Evolutionary conservation across 2,888 invertebrate genomes (phyloP).

Genomic region (Harpalus rufipes): DNA sequence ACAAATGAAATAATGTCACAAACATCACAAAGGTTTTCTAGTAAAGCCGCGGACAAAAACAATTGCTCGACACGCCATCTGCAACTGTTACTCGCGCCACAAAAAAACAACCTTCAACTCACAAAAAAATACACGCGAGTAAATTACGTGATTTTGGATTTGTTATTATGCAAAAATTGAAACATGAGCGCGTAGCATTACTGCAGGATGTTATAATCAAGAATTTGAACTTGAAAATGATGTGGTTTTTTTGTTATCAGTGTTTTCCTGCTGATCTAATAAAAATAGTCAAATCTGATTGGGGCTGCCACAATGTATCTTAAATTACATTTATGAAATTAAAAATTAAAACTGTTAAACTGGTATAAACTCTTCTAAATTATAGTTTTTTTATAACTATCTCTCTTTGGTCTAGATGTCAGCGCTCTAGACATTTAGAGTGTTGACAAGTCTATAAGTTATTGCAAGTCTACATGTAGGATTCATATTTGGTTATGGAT

Average conservation of each 20-base stretch:
- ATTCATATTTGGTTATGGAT: too few relatives aligned
- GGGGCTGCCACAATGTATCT: too few relatives aligned
- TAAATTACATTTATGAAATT: too few relatives aligned
- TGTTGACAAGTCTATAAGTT: too few relatives aligned
- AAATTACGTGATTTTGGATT: slow-evolving; percentile 16
- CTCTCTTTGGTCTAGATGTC: too few relatives aligned
- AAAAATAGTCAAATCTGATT: neutral
- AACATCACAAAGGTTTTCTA: neutral
- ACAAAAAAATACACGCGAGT: slow-evolving; percentile 2
- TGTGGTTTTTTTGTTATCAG: slow-evolving; percentile 14
- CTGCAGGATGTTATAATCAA: slow-evolving; percentile 8
- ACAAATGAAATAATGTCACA: slow-evolving; percentile 4
- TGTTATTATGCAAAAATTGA: slow-evolving; percentile 19
- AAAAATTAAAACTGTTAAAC: too few relatives aligned
- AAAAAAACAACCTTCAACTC: slow-evolving; percentile 30
- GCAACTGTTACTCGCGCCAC: slow-evolving; percentile 4
- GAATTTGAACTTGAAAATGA: slow-evolving; percentile 25
- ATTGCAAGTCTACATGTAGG: too few relatives aligned
- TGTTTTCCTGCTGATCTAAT: neutral
- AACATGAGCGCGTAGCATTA: neutral
- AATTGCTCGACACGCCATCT: slow-evolving; percentile 1
- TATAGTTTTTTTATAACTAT: too few relatives aligned
- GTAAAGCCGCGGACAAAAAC: slow-evolving; percentile 34
- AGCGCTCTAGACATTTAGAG: too few relatives aligned
- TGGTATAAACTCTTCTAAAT: too few relatives aligned